phyloP scores from a whole-genome alignment of 2,888 invertebrate species.

The Cantharis nigra region DNA sequence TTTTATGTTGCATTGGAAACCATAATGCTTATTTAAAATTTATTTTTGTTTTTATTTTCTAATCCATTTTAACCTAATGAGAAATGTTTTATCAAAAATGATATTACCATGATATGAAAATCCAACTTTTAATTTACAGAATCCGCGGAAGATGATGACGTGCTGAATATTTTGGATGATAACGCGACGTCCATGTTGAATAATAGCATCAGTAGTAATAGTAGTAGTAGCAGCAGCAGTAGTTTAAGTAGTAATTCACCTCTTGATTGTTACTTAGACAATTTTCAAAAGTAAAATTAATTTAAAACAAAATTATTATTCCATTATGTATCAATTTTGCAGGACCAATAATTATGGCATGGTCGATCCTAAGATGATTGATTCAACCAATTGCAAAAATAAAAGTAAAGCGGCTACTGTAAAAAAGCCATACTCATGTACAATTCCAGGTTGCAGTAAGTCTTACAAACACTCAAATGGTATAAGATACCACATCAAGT shows the following conservation, averaged over 20 bases:
- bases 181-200: neutral
- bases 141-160: neutral
- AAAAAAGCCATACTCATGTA: constrained; percentile 59
- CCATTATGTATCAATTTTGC: neutral
- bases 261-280: neutral
- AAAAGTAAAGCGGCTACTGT: neutral
- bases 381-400: neutral
- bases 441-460: constrained; percentile 85
- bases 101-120: neutral
- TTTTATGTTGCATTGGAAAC: too few relatives aligned
- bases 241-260: neutral
- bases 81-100: too few relatives aligned
- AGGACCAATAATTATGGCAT: neutral
- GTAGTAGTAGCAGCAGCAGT: neutral
- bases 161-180: neutral
- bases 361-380: neutral
- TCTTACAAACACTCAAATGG: constrained; percentile 88
- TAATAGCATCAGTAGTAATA: neutral
- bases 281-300: neutral
- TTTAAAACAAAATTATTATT: neutral
- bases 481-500: constrained; percentile 86
- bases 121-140: neutral
- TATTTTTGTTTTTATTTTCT: too few relatives aligned
- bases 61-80: too few relatives aligned
- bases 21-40: too few relatives aligned